phyloP scores from a whole-genome alignment of 2,888 invertebrate genomes.

The Diploptera punctata region DNA sequence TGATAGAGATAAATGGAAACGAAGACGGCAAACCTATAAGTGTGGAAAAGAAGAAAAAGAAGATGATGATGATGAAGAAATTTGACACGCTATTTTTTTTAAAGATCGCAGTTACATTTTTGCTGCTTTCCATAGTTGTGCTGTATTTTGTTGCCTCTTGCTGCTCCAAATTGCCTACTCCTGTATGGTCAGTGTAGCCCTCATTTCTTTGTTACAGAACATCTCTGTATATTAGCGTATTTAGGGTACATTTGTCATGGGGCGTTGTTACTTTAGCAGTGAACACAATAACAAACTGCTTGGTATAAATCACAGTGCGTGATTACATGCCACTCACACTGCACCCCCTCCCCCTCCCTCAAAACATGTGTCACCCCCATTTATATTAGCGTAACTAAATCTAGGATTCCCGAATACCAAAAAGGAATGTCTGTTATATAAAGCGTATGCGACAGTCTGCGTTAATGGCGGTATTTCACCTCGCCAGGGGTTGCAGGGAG shows the following conservation, averaged over 20 bases:
- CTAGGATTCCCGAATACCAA: neutral
- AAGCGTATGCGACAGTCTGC: neutral
- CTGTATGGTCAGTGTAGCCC: no score
- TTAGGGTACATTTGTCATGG: slow-evolving; percentile 33
- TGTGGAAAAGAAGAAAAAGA: no score
- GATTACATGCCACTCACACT: slow-evolving; percentile 24
- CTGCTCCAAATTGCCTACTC: no score
- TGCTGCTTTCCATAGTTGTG: no score
- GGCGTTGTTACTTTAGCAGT: neutral
- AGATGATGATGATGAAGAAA: no score
- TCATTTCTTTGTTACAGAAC: no score
- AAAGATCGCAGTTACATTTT: no score
- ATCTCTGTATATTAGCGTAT: slow-evolving; percentile 27
- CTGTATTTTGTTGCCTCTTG: no score
- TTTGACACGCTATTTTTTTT: no score
- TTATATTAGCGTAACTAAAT: neutral
- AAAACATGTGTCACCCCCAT: slow-evolving; percentile 22
- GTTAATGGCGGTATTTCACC: neutral
- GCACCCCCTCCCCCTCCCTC: neutral
- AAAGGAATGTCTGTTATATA: neutral
- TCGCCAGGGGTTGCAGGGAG: neutral
- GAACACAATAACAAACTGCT: slow-evolving; percentile 10
- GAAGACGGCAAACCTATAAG: no score
- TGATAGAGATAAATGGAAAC: no score
- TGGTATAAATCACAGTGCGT: neutral